Conservation (phyloP, 1,140 invertebrate genomes). For the Aphis gossypii region DNA sequence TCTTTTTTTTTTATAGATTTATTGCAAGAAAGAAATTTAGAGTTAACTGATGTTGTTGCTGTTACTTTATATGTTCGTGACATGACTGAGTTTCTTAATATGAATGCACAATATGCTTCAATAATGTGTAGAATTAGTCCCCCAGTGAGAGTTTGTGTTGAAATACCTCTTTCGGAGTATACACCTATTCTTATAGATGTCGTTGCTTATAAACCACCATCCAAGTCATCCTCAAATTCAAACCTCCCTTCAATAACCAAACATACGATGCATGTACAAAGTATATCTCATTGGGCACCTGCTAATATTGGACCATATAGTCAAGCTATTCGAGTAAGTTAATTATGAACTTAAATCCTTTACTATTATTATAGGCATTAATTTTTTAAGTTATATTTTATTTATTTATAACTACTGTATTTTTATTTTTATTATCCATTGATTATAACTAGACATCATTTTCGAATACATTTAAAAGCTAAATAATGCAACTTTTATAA, state of each 20-base stretch:
- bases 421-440: neutral
- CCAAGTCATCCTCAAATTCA: constrained; percentile 58
- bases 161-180: constrained; percentile 76
- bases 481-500: neutral
- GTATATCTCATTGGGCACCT: constrained; percentile 94
- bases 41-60: constrained; percentile 72
- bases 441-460: neutral
- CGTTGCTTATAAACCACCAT: constrained; percentile 69
- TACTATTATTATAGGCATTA: neutral
- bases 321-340: constrained; percentile 80
- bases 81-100: constrained; percentile 78
- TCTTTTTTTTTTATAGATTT: constrained; percentile 41
- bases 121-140: constrained; percentile 82
- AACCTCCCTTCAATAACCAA: constrained; percentile 64
- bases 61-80: constrained; percentile 83
- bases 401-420: neutral
- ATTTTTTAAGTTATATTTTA: neutral
- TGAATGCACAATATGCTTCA: constrained; percentile 81
- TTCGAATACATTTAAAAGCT: neutral
- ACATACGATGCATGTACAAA: constrained; percentile 90
- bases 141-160: constrained; percentile 86
- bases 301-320: constrained; percentile 96
- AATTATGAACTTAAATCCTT: neutral
- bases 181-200: constrained; percentile 82
- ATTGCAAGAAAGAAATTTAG: constrained; percentile 43